phyloP scores from a whole-genome alignment of 2,888 invertebrate species.

The Ischnura elegans region DNA sequence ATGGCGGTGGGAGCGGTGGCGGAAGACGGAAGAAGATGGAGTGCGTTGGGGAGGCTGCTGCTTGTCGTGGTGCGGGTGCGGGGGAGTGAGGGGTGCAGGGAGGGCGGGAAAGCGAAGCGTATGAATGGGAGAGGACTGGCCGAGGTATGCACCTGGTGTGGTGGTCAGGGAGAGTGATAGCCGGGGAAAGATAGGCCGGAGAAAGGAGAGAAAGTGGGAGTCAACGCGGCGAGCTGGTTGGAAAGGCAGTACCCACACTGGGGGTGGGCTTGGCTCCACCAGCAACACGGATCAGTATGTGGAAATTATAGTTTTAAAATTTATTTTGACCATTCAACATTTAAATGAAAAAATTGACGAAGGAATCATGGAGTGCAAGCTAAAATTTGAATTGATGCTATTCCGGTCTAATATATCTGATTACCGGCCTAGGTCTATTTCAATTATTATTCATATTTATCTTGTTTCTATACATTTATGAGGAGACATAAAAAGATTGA shows the following conservation, averaged over 20 bases:
- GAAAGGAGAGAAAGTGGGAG: neutral
- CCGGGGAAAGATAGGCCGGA: neutral
- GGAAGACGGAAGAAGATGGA: conserved; percentile 23
- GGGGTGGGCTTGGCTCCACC: neutral
- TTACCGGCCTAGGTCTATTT: too few relatives aligned
- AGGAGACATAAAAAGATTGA: too few relatives aligned
- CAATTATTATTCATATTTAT: too few relatives aligned
- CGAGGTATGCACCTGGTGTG: neutral
- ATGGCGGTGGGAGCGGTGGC: neutral
- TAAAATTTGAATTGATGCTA: too few relatives aligned
- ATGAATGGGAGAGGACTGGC: neutral
- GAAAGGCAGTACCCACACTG: neutral
- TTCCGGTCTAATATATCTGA: too few relatives aligned
- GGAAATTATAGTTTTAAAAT: too few relatives aligned
- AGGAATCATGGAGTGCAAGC: too few relatives aligned
- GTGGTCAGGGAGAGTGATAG: neutral
- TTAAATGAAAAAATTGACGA: too few relatives aligned
- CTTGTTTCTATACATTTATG: too few relatives aligned
- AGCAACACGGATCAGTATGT: too few relatives aligned
- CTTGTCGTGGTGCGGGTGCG: neutral
- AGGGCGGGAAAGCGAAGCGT: neutral
- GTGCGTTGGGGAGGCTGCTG: neutral
- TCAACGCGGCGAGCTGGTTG: neutral
- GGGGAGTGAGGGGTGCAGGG: neutral
- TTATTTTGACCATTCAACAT: too few relatives aligned